Base-by-base conservation (phyloP, 1,140 invertebrate species). In the Nebria ingens region DNA sequence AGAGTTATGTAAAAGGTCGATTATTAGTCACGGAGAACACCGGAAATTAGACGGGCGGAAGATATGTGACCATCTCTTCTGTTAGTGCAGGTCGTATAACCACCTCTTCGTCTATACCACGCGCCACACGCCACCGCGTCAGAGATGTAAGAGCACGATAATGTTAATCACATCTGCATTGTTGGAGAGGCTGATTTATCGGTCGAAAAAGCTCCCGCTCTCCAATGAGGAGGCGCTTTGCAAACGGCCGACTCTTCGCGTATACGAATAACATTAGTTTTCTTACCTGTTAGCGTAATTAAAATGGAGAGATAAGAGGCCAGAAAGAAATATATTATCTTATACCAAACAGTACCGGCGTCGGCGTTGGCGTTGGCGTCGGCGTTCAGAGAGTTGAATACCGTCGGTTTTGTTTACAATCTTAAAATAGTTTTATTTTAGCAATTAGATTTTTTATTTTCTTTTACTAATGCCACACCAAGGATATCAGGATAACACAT, bases 141-240 rank as follows among this genome's bases (percentile, higher is more conserved):
- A n/a, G 17, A 45, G 40, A 45, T 45, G 15, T 45, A 45, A 45
- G 15, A 6, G 6, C 6, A 17, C 17, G 40, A 45, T 45, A 45
- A 45, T 45, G 40, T 45, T 45, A 45, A 45, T 45, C 40, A 45
- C 40, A 45, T 45, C 40, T 45, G 15, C 40, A 45, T 45, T 45
- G 40, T 45, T 45, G 40, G 17, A 45, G 40, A 45, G 17, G 6
- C 40, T 45, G 40, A 45, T 45, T 45, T 45, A 45, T 45, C 4
- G 6, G 15, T 45, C 17, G 6, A 17, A 45, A 45, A 9, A 9
- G 40, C 17, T 12, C 17, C 40, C 3, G 17, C 3, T 3, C 15
- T 12, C 40, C 40, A 17, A 17, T 12, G 17, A 17, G 40, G 15
- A 12, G 17, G 40, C 3, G 40, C 6, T 9, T 9, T 45, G 40